Conservation (phyloP, 2,113 vertebrate genomes). For the Nerophis lumbriciformis region DNA sequence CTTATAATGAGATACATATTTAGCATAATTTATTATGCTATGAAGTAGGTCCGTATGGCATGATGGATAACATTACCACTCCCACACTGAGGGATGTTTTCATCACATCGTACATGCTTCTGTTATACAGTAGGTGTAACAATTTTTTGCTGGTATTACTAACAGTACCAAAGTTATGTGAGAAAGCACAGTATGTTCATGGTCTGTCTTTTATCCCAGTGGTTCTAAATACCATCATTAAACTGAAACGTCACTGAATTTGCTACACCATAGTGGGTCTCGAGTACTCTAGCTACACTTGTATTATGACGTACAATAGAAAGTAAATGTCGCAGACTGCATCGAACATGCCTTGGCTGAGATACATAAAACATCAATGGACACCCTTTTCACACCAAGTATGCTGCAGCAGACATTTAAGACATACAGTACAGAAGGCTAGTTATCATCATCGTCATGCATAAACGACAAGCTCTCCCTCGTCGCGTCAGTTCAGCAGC, state of each 20-base stretch:
- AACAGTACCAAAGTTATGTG: conserved; percentile 13
- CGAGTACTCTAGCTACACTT: conserved; percentile 36
- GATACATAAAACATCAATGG: conserved; percentile 54
- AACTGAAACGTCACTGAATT: conserved; percentile 31
- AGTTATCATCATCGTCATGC: conserved; percentile 56
- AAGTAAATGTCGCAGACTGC: conserved; percentile 50
- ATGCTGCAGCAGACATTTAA: conserved; percentile 36
- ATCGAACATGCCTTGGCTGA: conserved; percentile 66
- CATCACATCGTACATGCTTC: too few relatives aligned
- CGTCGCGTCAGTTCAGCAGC: conserved; percentile 82
- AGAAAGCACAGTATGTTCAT: conserved; percentile 21
- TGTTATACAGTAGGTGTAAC: too few relatives aligned
- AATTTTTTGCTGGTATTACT: too few relatives aligned
- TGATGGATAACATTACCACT: conserved; percentile 26
- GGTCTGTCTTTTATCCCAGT: conserved; percentile 17
- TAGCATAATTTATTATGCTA: background rate
- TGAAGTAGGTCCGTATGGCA: conserved; percentile 19
- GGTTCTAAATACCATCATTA: conserved; percentile 22
- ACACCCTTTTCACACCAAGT: conserved; percentile 42
- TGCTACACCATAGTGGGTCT: conserved; percentile 36
- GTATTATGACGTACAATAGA: conserved; percentile 39
- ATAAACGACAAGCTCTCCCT: conserved; percentile 33
- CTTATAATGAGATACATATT: too few relatives aligned
- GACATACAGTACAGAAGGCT: conserved; percentile 51
- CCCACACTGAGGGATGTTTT: background rate